Conservation (phyloP, 1,140 invertebrate genomes). For the Drosophila carrolli region DNA sequence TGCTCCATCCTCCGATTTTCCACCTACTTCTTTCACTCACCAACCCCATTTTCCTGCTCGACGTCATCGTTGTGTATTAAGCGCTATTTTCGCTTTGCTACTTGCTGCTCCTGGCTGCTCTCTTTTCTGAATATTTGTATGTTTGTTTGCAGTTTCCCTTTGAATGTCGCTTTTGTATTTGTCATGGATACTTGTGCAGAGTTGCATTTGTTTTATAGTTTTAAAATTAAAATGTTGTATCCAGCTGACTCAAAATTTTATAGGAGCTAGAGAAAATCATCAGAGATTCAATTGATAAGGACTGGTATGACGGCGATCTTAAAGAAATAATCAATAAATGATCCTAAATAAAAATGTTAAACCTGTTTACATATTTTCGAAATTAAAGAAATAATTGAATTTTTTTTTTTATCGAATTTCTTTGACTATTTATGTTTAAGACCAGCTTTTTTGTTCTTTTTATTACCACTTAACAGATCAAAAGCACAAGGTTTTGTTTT, state of each 20-base stretch:
- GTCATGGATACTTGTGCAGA: constrained; percentile 49
- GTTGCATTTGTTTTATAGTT: constrained; percentile 57
- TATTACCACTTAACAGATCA: no score
- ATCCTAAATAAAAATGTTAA: no score
- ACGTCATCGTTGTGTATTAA: constrained; percentile 61
- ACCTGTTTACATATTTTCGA: no score
- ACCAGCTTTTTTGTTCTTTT: no score
- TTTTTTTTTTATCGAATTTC: no score
- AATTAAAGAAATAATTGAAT: no score
- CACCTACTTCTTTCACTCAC: neutral
- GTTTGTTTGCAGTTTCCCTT: constrained; percentile 6
- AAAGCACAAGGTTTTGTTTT: no score
- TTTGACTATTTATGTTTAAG: no score
- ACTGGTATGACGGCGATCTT: no score
- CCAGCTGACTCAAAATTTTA: neutral
- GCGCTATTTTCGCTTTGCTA: constrained; percentile 46
- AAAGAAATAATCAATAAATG: no score
- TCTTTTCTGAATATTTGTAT: constrained; percentile 6
- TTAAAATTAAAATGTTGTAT: constrained; percentile 3
- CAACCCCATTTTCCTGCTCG: constrained; percentile 30
- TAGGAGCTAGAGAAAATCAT: no score
- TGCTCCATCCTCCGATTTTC: neutral
- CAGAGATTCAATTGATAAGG: no score
- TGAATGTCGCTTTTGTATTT: constrained; percentile 33
- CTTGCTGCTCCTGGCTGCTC: constrained; percentile 16